phyloP scores from a whole-genome alignment of 92 coral and sea anemone species.

The Parazoanthus atlanticus region DNA sequence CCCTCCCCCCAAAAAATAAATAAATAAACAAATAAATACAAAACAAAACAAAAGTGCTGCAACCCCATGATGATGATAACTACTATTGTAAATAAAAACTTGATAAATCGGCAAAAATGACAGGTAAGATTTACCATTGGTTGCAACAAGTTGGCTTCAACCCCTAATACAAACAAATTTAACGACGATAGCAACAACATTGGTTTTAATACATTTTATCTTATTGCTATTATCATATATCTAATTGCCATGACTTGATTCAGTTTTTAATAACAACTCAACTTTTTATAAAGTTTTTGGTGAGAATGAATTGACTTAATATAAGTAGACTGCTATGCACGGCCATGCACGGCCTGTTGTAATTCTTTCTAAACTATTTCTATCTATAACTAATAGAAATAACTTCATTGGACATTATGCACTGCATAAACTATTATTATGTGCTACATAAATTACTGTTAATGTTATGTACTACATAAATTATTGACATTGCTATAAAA shows the following conservation, averaged over 20 bases:
- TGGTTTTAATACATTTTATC: too few relatives aligned
- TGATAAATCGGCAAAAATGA: not conserved
- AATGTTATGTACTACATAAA: too few relatives aligned
- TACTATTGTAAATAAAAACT: not conserved
- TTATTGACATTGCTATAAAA: too few relatives aligned
- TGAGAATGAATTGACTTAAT: not conserved
- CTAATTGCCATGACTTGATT: not conserved
- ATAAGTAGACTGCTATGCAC: not conserved
- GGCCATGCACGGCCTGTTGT: not conserved
- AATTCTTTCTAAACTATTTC: not conserved
- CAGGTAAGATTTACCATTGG: not conserved
- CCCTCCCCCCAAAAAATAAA: too few relatives aligned
- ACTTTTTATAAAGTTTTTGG: not conserved
- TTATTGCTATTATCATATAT: not conserved
- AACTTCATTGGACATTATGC: not conserved
- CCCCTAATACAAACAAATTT: too few relatives aligned
- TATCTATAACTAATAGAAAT: not conserved
- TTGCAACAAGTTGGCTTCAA: too few relatives aligned
- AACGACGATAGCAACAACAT: too few relatives aligned
- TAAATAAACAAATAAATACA: too few relatives aligned
- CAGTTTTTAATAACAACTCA: not conserved
- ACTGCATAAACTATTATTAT: not conserved
- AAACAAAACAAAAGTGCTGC: too few relatives aligned
- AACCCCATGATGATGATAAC: not conserved
- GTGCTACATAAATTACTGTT: not conserved